phyloP scores from a whole-genome alignment of 2,797 vertebrate species.

The Hoplostethus atlanticus region DNA sequence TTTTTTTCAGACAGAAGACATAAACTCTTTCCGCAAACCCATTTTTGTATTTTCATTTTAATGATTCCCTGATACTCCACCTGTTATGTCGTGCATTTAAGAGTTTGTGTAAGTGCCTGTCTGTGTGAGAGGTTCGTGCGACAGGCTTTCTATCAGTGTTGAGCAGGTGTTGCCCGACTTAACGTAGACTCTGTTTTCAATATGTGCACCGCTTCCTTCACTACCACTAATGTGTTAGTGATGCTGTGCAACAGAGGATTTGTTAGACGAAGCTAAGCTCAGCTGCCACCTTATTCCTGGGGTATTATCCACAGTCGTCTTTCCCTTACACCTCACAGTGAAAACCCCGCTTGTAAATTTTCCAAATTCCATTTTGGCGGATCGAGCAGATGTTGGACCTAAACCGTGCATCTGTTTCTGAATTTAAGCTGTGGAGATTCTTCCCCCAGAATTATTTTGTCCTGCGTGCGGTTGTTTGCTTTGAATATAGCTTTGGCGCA shows the following conservation, averaged over 20 bases:
- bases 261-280: constrained; percentile 46
- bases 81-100: constrained; percentile 22
- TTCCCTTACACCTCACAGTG: constrained; percentile 36
- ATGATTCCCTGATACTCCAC: constrained; percentile 39
- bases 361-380: constrained; percentile 28
- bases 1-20: constrained; percentile 8
- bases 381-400: constrained; percentile 33
- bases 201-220: constrained; percentile 15
- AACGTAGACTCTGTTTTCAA: constrained; percentile 25
- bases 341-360: constrained; percentile 45
- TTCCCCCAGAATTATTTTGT: constrained; percentile 21
- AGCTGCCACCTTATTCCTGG: constrained; percentile 41
- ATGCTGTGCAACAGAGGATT: constrained; percentile 45
- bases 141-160: constrained; percentile 52
- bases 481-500: constrained; percentile 39
- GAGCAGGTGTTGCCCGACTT: constrained; percentile 55
- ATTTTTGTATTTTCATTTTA: constrained; percentile 35
- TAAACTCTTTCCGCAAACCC: neutral
- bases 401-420: constrained; percentile 18
- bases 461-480: constrained; percentile 25
- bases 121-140: constrained; percentile 32
- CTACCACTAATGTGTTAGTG: constrained; percentile 38
- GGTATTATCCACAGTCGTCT: constrained; percentile 57
- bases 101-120: constrained; percentile 30
- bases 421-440: constrained; percentile 28